Conservation (phyloP, 92 coral and sea anemone species). For the Bergia puertoricense region DNA sequence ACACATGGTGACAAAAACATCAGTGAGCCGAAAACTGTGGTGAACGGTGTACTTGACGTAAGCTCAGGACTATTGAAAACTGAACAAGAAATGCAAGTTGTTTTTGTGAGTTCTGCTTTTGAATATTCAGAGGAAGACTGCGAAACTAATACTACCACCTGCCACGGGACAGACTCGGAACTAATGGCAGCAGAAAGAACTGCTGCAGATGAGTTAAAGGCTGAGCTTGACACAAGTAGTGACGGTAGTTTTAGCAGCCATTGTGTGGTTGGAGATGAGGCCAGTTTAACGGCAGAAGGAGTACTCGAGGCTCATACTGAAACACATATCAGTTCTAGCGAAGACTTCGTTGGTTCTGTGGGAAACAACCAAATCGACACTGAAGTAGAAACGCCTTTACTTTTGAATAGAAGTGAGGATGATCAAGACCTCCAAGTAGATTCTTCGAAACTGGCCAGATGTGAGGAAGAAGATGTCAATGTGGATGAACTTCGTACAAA, state of each 20-base stretch:
- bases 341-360: background rate
- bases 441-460: background rate
- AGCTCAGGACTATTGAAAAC: background rate
- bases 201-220: background rate
- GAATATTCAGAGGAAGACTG: background rate
- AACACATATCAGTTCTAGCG: background rate
- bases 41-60: background rate
- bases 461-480: background rate
- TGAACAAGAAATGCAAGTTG: background rate
- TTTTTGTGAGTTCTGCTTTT: constrained; percentile 1
- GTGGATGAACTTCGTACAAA: background rate
- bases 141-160: background rate
- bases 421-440: background rate
- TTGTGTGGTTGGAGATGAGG: background rate
- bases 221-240: background rate
- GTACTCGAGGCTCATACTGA: background rate
- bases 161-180: background rate
- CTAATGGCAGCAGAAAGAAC: background rate
- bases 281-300: background rate
- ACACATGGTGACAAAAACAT: background rate
- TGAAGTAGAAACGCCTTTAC: background rate
- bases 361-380: background rate
- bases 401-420: background rate
- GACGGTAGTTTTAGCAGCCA: background rate
- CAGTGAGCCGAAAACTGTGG: background rate